Evolutionary conservation across 1,140 invertebrate species (phyloP).

Genomic region (Pseudomyrmex gracilis): DNA sequence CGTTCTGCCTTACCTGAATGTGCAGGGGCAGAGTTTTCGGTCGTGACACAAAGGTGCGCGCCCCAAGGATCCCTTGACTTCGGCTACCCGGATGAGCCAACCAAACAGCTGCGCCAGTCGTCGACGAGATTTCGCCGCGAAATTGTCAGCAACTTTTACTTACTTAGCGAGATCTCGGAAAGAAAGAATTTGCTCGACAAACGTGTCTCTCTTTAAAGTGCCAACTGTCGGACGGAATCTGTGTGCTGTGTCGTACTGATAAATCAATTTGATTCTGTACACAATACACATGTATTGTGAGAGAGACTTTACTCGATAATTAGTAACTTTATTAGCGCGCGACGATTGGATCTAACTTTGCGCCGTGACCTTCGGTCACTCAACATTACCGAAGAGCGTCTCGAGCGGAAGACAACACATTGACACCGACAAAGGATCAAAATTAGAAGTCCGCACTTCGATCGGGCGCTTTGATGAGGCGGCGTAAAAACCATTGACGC

Average conservation of each 20-base stretch:
- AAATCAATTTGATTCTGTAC: no score
- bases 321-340: no score
- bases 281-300: no score
- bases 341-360: no score
- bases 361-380: no score
- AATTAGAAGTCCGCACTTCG: neutral
- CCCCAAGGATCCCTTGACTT: conserved; percentile 84
- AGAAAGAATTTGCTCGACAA: no score
- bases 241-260: no score
- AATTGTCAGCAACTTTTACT: conserved; percentile 56
- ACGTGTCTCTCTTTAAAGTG: neutral
- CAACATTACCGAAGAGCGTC: no score
- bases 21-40: conserved; percentile 80
- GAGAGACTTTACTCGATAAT: no score
- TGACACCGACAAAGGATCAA: no score
- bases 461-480: neutral
- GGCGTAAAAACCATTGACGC: neutral
- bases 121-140: conserved; percentile 80
- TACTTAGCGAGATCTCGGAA: conserved; percentile 14
- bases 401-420: no score
- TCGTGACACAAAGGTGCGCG: conserved; percentile 80
- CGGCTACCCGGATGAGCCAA: conserved; percentile 80
- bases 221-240: no score
- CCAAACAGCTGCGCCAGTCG: conserved; percentile 81
- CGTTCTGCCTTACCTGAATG: conserved; percentile 77